Conservation (phyloP, 2,888 invertebrate genomes). For the Acanthoscelides obtectus region DNA sequence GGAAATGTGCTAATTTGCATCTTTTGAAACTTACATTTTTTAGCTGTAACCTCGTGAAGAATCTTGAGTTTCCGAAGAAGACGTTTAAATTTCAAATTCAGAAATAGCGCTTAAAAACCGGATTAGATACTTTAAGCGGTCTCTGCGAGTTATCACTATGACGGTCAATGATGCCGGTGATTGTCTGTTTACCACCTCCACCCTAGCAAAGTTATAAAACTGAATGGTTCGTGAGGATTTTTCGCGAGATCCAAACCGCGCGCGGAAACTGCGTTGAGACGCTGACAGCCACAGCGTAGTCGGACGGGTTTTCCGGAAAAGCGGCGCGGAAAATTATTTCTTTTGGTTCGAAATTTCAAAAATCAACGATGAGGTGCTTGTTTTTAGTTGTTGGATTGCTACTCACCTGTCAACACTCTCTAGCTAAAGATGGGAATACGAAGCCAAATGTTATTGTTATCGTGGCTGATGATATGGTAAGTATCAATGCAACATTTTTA, state of each 20-base stretch:
- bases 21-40: too few species aligned
- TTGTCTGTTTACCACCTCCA: neutral
- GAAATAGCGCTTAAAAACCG: neutral
- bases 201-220: neutral
- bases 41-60: neutral
- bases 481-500: slow-evolving; percentile 28
- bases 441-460: slow-evolving; percentile 70
- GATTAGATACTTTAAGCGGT: neutral
- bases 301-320: neutral
- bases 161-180: neutral
- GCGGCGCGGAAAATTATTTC: neutral
- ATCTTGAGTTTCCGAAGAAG: too few species aligned
- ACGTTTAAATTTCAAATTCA: too few species aligned
- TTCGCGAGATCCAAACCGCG: neutral
- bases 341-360: neutral
- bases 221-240: neutral
- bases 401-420: neutral
- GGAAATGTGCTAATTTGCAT: too few species aligned
- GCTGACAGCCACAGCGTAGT: neutral
- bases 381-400: neutral
- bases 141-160: neutral
- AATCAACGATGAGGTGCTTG: neutral
- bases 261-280: neutral
- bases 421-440: neutral
- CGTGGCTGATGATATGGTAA: slow-evolving; percentile 78